Evolutionary conservation across 2,797 vertebrate genomes (phyloP), one percentile per base, ranked within the genome.

Genomic region (Spizella passerina): DNA sequence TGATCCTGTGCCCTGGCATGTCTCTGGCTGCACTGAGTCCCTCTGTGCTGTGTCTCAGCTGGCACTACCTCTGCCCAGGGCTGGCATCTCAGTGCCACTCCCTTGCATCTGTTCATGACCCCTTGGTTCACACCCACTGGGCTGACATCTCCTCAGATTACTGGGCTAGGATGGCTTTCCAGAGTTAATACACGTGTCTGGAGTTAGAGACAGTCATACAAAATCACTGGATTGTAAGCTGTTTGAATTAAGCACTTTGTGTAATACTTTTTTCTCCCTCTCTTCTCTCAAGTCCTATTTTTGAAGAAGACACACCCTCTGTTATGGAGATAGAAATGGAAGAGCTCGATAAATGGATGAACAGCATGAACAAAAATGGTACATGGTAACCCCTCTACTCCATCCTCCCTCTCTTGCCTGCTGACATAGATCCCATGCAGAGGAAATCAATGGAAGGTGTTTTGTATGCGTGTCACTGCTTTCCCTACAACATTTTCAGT

Each of bases 271-370:
- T 69, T 14, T 0, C 29, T 39, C 47, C 38, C 63, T 59, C 84
- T 70, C 47, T 72, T 36, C 14, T 61, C 57, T 87, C 59, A 89
- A 99, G 99, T 97, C 99, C 99, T 71, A 99, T 99, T 98, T 99
- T 99, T 98, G 99, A 99, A 94, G 99, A 99, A 73, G 99, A 99
- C 52, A 99, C 99, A 0, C 99, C 99, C 23, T 99, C 99, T 56
- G 99, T 99, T 17, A 98, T 99, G 98, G 99, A 99, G 96, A 97
- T 99, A 73, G 99, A 99, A 96, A 99, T 99, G 99, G 99, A 99
- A 76, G 99, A 99, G 82, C 97, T 99, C 47, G 99, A 99, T 93
- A 98, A 99, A 46, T 99, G 99, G 99, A 99, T 99, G 98, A 98
- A 82, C 94, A 98, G 94, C 95, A 96, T 98, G 96, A 99, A 96